Percentiles rank a stretch among this genome's conserved stretches.
These are phyloP conservation scores for Zalophus californianus DNA, from an alignment of 2,797 vertebrate species.

Conservation along the genomic window DNA sequence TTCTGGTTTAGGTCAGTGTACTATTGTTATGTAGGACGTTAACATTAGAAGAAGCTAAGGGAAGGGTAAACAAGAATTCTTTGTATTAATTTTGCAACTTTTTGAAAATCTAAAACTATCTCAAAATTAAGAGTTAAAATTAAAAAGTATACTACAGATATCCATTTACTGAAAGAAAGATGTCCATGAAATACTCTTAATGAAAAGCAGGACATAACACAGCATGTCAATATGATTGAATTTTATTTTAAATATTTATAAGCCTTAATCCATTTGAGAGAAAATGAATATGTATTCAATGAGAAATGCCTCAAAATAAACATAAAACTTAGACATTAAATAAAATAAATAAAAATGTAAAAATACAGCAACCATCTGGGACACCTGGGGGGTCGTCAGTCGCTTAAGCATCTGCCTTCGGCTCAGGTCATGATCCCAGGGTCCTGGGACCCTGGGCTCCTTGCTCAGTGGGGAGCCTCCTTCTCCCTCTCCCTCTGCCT, in stretches of 20 bases:
- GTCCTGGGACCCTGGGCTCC: not conserved
- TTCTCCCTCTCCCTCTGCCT: not conserved
- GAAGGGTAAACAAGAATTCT: not conserved
- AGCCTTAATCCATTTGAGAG: not conserved
- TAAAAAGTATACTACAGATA: not conserved
- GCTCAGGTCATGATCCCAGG: not conserved
- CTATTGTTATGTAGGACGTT: not conserved
- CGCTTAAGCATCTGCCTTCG: not conserved
- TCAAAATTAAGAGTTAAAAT: slow-evolving; percentile 52
- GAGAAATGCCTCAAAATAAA: slow-evolving; percentile 16
- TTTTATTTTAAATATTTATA: slow-evolving; percentile 45
- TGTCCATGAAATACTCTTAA: not conserved
- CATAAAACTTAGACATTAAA: slow-evolving; percentile 2
- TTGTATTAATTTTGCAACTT: not conserved
- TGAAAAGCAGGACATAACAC: slow-evolving; percentile 37
- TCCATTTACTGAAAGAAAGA: slow-evolving; percentile 4
- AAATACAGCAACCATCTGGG: not conserved
- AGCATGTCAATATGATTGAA: not conserved
- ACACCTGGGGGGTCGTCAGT: not conserved
- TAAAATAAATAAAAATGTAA: not conserved
- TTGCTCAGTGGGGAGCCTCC: not conserved
- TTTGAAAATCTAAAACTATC: slow-evolving; percentile 35
- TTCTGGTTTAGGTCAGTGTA: not conserved
- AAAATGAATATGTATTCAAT: not conserved
- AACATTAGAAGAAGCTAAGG: not conserved